Evolutionary conservation across 2,797 vertebrate species (phyloP), one percentile per base, ranked within the genome.

Genomic region (Halcyon chelicuti): DNA sequence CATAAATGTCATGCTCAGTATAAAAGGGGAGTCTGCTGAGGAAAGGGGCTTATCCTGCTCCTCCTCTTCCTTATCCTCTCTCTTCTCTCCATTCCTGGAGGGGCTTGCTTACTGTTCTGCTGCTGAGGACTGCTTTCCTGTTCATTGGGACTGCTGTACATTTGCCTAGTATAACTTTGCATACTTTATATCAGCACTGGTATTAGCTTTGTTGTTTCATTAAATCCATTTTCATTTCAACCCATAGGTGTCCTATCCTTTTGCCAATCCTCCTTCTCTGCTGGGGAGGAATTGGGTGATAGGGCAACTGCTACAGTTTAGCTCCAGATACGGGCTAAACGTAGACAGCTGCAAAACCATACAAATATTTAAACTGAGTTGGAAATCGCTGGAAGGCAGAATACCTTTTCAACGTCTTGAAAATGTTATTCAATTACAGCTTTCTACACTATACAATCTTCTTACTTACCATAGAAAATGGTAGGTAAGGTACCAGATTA

Each of bases 391-490:
- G 54, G 62, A 86, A 93, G 84, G 68, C 58, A 88, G 94, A 95
- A 84, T 54, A 94, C 26, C 28, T 75, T 52, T 42, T 60, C n/a
- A 47, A 88, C 52, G 33, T 61, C 89, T 89, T 29, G 82, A 67
- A 95, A 70, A 25, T 44, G 29, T 62, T 79, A 92, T 95, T 73
- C 83, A 83, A 90, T 96, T 74, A 88, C 31, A 85, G 70, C 70
- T 96, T 94, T 88, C 84, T 93, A 80, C 57, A 65, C 18, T 88
- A 72, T 19, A 61, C 12, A 80, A 85, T 90, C 80, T 84, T 94
- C 74, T 57, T 82, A 63, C 35, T 86, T 82, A 52, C 79, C 65
- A 86, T 4, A 88, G 68, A 67, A 93, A 95, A 79, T 62, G 28
- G 67, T 63, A 76, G 67, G 60, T 51, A 92, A 73, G 74, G 81